phyloP scores from a whole-genome alignment of 2,797 vertebrate genomes.

The Bradypodion ventrale region DNA sequence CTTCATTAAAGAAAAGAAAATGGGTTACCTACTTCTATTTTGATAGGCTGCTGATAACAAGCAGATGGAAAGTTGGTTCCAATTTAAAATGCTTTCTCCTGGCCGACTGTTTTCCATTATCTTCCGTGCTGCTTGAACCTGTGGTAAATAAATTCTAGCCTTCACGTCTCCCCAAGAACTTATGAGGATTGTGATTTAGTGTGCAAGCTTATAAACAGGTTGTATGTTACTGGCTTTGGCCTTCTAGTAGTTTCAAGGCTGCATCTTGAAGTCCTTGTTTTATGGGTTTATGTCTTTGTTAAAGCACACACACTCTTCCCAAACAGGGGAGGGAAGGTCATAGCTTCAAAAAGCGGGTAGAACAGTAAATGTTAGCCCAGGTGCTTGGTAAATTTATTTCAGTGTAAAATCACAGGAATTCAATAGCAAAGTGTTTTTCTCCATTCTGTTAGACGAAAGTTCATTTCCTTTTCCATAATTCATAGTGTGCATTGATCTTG shows the following conservation, averaged over 20 bases:
- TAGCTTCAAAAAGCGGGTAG: constrained; percentile 65
- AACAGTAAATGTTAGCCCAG: constrained; percentile 56
- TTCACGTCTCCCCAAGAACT: constrained; percentile 49
- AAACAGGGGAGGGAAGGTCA: constrained; percentile 43
- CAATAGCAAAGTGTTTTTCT: constrained; percentile 15
- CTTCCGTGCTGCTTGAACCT: constrained; percentile 64
- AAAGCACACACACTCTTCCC: constrained; percentile 52
- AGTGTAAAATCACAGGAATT: constrained; percentile 62
- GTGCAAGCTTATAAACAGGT: constrained; percentile 40
- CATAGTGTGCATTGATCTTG: constrained; percentile 51
- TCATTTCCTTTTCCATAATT: constrained; percentile 46
- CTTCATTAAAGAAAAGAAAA: neutral
- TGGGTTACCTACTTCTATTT: constrained; percentile 61
- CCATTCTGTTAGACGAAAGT: constrained; percentile 2
- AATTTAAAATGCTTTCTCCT: constrained; percentile 57
- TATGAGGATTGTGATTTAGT: constrained; percentile 56
- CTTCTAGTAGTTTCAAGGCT: constrained; percentile 67
- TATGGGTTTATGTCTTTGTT: constrained; percentile 61
- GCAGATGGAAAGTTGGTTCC: constrained; percentile 64
- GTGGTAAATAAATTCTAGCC: constrained; percentile 62
- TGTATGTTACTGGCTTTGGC: constrained; percentile 46
- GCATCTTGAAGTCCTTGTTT: constrained; percentile 59
- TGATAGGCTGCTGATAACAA: constrained; percentile 61
- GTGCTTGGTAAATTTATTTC: constrained; percentile 63
- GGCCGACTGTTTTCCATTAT: constrained; percentile 69